These are phyloP conservation scores for Panulirus ornatus DNA, from an alignment of 1,140 invertebrate genomes.

Conservation along the genomic window DNA sequence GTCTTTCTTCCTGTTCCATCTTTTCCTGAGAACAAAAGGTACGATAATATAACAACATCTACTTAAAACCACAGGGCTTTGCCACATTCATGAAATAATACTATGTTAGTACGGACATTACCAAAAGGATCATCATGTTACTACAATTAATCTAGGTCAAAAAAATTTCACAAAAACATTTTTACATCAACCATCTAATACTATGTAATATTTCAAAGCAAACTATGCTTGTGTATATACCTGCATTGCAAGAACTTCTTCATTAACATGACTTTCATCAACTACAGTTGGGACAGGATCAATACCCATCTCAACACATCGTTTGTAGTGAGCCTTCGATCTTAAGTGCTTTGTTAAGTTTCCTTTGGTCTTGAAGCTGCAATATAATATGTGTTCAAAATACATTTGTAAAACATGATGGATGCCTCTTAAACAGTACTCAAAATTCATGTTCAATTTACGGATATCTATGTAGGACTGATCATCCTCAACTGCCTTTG, in stretches of 20 bases:
- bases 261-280: constrained; percentile 81
- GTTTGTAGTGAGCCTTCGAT: constrained; percentile 97
- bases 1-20: constrained; percentile 60
- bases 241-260: constrained; percentile 68
- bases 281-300: constrained; percentile 86
- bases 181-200: too few relatives aligned
- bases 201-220: too few relatives aligned
- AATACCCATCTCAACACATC: constrained; percentile 91
- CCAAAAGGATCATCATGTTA: too few relatives aligned
- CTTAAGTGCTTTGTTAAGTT: constrained; percentile 99
- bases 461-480: too few relatives aligned
- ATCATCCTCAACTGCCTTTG: too few relatives aligned
- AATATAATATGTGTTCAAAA: constrained; percentile 82
- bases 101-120: neutral
- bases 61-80: neutral
- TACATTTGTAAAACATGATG: neutral
- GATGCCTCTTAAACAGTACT: too few relatives aligned
- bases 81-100: neutral
- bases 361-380: constrained; percentile 94
- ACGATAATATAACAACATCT: neutral
- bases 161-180: too few relatives aligned
- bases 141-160: too few relatives aligned
- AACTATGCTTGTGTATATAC: constrained; percentile 12
- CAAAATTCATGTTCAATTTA: too few relatives aligned
- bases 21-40: constrained; percentile 34